phyloP scores from a whole-genome alignment of 2,888 invertebrate species.

The Aethes cnicana region DNA sequence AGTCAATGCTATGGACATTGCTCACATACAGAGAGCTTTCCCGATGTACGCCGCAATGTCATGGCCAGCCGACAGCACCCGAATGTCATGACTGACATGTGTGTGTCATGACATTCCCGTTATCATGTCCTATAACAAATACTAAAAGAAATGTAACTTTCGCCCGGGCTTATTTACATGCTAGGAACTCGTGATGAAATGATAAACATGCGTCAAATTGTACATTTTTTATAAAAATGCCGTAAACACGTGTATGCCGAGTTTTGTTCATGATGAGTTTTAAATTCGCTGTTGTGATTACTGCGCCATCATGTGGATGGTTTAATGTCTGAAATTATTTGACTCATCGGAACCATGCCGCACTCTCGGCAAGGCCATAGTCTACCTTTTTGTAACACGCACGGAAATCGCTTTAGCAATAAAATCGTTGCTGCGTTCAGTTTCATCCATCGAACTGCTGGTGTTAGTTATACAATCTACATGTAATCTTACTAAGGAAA shows the following conservation, averaged over 20 bases:
- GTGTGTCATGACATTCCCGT: too few species aligned
- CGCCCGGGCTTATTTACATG: too few species aligned
- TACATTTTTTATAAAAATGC: slow-evolving; percentile 3
- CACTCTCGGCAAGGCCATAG: slow-evolving; percentile 10
- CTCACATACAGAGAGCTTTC: too few species aligned
- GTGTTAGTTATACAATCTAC: background rate
- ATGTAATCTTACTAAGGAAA: background rate
- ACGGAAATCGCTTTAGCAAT: slow-evolving; percentile 14
- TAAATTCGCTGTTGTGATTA: slow-evolving; percentile 21
- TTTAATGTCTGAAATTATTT: slow-evolving; percentile 21
- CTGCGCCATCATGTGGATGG: slow-evolving; percentile 15
- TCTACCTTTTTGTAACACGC: slow-evolving; percentile 11
- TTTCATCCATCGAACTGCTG: too few species aligned
- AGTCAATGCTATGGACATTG: too few species aligned
- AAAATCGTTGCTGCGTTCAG: too few species aligned
- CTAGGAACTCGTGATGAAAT: too few species aligned
- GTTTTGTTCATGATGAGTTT: slow-evolving; percentile 18
- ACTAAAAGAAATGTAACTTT: too few species aligned
- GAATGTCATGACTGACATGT: too few species aligned
- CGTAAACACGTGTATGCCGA: background rate
- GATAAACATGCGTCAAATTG: background rate
- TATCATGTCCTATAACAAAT: too few species aligned
- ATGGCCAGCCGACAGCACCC: too few species aligned
- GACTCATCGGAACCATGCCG: slow-evolving; percentile 14
- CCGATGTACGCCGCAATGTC: too few species aligned